These are phyloP conservation scores for Epinephelus awoara DNA, from an alignment of 2,797 vertebrate species.

Conservation along the genomic window DNA sequence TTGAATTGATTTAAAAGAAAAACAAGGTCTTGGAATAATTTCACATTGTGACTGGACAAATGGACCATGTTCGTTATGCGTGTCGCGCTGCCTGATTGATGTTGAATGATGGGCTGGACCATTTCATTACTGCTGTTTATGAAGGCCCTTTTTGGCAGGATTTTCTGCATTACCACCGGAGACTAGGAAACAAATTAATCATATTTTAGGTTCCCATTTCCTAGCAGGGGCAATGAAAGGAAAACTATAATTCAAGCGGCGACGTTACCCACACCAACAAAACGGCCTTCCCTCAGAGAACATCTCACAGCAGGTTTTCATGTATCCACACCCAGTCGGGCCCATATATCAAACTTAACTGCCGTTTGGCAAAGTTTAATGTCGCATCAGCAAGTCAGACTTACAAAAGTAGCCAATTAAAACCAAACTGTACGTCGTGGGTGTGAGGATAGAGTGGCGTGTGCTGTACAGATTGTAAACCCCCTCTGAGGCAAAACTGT, in stretches of 20 bases:
- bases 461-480: background rate
- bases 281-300: slow-evolving; percentile 1
- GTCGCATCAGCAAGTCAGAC: slow-evolving; percentile 32
- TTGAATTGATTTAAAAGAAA: slow-evolving; percentile 34
- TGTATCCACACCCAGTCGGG: background rate
- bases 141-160: background rate
- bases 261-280: background rate
- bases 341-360: slow-evolving; percentile 27
- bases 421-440: background rate
- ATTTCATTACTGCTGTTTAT: slow-evolving; percentile 6
- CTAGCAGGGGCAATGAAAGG: background rate
- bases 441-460: background rate
- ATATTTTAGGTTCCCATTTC: background rate
- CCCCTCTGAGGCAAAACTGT: background rate
- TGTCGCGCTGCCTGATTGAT: slow-evolving; percentile 40
- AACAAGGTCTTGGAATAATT: slow-evolving; percentile 18
- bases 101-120: slow-evolving; percentile 20
- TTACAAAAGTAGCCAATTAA: slow-evolving; percentile 47
- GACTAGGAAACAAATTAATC: background rate
- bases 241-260: background rate
- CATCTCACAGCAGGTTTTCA: background rate
- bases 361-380: slow-evolving; percentile 37
- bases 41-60: slow-evolving; percentile 28
- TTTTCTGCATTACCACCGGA: slow-evolving; percentile 3
- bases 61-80: slow-evolving; percentile 6